Evolutionary conservation across 1,140 invertebrate species (phyloP), one percentile per base, ranked within the genome.

Genomic region (Oreohelix idahoensis): DNA sequence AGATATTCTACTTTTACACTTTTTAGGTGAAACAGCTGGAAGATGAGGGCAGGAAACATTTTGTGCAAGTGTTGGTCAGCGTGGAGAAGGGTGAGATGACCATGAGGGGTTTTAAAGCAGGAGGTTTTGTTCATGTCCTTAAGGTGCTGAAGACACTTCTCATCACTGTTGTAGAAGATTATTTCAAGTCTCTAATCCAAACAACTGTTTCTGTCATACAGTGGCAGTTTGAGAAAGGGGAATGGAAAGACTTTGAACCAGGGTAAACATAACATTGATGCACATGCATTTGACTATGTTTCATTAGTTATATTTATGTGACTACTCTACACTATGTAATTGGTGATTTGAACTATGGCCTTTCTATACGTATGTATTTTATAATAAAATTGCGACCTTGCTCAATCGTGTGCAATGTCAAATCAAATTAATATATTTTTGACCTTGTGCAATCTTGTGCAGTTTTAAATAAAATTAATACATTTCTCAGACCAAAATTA

Each of bases 191-290:
- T 26, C 26, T 73, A 39, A 36, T 26, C 23, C 20, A 29, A 42
- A 17, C 36, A 26, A 26, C 39, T 26, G 2, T 1, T 15, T 39
- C 71, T 42, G 71, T 36, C 23, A 73, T 73, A 39, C 4, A 42
- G 10, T 73, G 71, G 71, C 71, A 73, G 23, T 73, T 26, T 73
- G n/a, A 73, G 36, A 8, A 42, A 11, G 38, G 26, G 23, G 39
- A 73, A 45, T 73, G 71, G 71, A 73, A 13, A n/a, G 71, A 73
- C 38, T 73, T 73, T 73, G 71, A 73, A 45, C 71, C 71, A 11
- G 17, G 39, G 71, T 73, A 73, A 73, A n/a, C n/a, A n/a, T n/a
- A n/a, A n/a, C n/a, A n/a, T n/a, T n/a, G n/a, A n/a, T n/a, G n/a
- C n/a, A n/a, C n/a, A n/a, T n/a, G n/a, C n/a, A n/a, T n/a, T n/a